Evolutionary conservation across 2,113 vertebrate species (phyloP).

Genomic region (Aldabrachelys gigantea): DNA sequence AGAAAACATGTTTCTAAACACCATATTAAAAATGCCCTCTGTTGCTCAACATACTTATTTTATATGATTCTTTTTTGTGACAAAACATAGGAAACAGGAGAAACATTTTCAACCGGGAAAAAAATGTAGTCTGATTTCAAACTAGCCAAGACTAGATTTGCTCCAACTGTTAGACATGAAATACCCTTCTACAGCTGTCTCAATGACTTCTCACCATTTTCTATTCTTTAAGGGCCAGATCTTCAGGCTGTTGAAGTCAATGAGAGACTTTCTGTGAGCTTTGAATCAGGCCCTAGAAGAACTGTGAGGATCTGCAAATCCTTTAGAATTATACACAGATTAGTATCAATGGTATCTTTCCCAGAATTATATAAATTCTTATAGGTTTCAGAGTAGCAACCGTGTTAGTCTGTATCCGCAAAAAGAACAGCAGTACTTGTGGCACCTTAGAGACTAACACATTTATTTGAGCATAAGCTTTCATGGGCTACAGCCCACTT

Average conservation of each 20-base stretch:
- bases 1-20: not conserved
- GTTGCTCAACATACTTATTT: not conserved
- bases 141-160: not conserved
- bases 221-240: not conserved
- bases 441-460: too few relatives aligned
- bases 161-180: not conserved
- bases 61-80: not conserved
- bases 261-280: not conserved
- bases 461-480: too few relatives aligned
- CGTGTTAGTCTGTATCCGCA: too few relatives aligned
- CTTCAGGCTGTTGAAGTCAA: not conserved
- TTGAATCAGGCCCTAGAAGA: not conserved
- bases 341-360: not conserved
- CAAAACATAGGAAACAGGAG: not conserved
- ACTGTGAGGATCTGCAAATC: not conserved
- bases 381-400: too few relatives aligned
- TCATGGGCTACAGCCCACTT: too few relatives aligned
- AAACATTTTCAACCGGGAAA: not conserved
- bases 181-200: not conserved
- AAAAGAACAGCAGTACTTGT: too few relatives aligned
- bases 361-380: not conserved
- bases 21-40: not conserved
- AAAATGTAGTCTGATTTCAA: not conserved
- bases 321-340: not conserved
- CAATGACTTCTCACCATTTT: not conserved